phyloP scores from a whole-genome alignment of 2,797 vertebrate species.

The Otus scops region DNA sequence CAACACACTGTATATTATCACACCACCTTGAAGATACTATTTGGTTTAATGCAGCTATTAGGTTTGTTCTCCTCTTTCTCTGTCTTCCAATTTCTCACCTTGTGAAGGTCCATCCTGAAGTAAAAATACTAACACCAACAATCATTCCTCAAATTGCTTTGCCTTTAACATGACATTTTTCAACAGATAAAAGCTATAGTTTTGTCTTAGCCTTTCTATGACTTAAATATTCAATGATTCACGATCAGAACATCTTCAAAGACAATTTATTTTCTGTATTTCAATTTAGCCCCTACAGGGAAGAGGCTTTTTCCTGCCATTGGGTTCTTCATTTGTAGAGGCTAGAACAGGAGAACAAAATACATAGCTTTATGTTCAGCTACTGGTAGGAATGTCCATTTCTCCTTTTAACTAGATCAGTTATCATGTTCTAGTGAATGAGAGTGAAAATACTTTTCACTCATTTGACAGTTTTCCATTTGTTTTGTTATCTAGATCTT shows the following conservation, averaged over 20 bases:
- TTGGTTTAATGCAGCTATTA: not conserved
- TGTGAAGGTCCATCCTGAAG: not conserved
- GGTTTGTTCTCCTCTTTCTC: not conserved
- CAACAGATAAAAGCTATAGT: not conserved
- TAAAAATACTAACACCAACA: not conserved
- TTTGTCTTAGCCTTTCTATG: not conserved
- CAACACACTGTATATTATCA: not conserved
- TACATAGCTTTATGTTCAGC: not conserved
- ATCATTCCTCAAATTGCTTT: not conserved
- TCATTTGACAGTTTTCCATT: not conserved
- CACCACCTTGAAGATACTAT: not conserved
- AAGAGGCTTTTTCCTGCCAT: not conserved
- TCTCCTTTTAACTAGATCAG: not conserved
- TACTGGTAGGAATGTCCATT: not conserved
- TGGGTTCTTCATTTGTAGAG: not conserved
- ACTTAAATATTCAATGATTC: not conserved
- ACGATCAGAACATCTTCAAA: not conserved
- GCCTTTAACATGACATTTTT: not conserved
- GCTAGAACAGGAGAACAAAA: not conserved
- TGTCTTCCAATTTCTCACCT: not conserved
- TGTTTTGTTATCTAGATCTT: not conserved
- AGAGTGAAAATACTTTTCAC: not conserved
- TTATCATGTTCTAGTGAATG: not conserved
- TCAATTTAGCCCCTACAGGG: not conserved
- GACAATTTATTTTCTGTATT: not conserved